phyloP scores from a whole-genome alignment of 2,888 invertebrate genomes.

The Dryadula phaetusa region DNA sequence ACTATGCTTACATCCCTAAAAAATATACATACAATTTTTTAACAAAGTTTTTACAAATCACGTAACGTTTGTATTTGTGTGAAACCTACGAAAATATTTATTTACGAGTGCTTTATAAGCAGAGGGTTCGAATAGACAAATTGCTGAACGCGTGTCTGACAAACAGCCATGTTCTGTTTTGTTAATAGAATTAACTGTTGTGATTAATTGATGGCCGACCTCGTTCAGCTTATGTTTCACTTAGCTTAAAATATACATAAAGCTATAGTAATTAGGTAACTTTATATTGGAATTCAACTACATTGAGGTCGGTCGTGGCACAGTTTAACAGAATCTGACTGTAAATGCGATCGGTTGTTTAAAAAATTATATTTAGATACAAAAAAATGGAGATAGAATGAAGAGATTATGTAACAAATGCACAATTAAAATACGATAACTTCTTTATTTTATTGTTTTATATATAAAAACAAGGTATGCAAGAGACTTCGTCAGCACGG shows the following conservation, averaged over 20 bases:
- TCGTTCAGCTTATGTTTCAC: neutral
- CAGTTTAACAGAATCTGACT: too few species aligned
- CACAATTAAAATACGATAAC: too few species aligned
- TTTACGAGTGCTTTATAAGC: slow-evolving; percentile 34
- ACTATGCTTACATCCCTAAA: too few species aligned
- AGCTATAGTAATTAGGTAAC: neutral
- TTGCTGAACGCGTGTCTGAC: slow-evolving; percentile 34
- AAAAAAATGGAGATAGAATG: too few species aligned
- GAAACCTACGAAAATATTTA: neutral
- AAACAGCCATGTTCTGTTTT: slow-evolving; percentile 53
- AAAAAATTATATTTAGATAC: too few species aligned
- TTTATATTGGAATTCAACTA: too few species aligned
- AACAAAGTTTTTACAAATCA: neutral
- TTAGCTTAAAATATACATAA: neutral
- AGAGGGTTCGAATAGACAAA: slow-evolving; percentile 33
- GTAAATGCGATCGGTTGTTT: too few species aligned
- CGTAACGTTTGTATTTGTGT: neutral
- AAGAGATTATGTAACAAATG: too few species aligned
- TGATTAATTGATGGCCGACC: slow-evolving; percentile 62
- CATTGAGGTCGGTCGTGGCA: too few species aligned
- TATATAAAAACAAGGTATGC: too few species aligned
- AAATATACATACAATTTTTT: neutral
- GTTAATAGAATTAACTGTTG: slow-evolving; percentile 70
- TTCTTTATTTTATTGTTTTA: too few species aligned
- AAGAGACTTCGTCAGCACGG: too few species aligned